Percentiles rank a stretch among this genome's conserved stretches.
phyloP scores from a whole-genome alignment of 1,140 invertebrate species.

The Vanessa atalanta region DNA sequence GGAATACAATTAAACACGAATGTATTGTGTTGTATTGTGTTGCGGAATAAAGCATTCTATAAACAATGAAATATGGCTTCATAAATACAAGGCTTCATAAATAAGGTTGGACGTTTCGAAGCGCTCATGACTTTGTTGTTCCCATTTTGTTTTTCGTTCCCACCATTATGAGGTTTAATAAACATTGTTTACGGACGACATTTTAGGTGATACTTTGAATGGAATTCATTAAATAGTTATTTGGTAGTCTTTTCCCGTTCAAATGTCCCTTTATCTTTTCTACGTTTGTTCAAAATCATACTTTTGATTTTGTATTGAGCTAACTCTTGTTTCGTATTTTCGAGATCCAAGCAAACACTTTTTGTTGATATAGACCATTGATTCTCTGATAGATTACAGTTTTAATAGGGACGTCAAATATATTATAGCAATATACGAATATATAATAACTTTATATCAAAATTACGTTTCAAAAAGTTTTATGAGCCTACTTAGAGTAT shows the following conservation, averaged over 20 bases:
- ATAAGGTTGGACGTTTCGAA: slow-evolving; percentile 28
- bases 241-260: not conserved
- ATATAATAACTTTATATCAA: too few species aligned
- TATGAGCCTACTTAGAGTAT: too few species aligned
- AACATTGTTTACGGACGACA: not conserved
- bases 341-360: too few species aligned
- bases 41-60: slow-evolving; percentile 26
- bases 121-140: slow-evolving; percentile 16
- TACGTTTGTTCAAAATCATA: not conserved
- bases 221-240: not conserved
- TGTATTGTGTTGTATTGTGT: slow-evolving; percentile 11
- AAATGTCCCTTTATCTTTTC: not conserved
- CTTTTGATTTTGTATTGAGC: too few species aligned
- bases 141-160: not conserved
- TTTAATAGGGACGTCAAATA: too few species aligned
- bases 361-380: too few species aligned
- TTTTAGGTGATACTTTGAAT: slow-evolving; percentile 9
- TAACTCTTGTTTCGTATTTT: too few species aligned
- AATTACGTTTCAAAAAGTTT: too few species aligned
- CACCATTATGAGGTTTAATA: not conserved
- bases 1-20: slow-evolving; percentile 13
- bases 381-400: too few species aligned
- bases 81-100: slow-evolving; percentile 27
- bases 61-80: slow-evolving; percentile 39
- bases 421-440: too few species aligned